Evolutionary conservation across 2,113 vertebrate species (phyloP), one percentile per base, ranked within the genome.

Genomic region (Mesocricetus auratus): DNA sequence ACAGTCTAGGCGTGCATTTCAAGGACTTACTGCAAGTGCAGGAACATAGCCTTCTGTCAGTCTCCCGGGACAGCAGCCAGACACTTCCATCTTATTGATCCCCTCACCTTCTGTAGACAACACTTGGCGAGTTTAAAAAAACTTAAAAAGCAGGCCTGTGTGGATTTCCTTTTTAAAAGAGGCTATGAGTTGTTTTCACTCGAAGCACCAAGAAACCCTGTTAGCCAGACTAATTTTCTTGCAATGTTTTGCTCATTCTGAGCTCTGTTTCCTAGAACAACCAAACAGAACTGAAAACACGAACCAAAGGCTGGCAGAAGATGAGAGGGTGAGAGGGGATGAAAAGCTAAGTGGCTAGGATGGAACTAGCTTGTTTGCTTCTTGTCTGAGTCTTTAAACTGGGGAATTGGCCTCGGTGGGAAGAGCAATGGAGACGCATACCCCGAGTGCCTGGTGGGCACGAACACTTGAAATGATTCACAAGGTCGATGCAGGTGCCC

Each of bases 401-500:
- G 47, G 50, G 9, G 50, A 53, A 12, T 12, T 53, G 50, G 50
- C 50, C 50, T 53, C 11, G 50, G 8, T 6, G 7, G 42, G 39
- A 78, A 0, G 22, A 21, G 42, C 6, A 42, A 45, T 62, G 89
- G 74, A 78, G 96, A 56, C 36, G 50, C 98, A 74, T 98, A 99
- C 99, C 99, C 12, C 98, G 98, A 86, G 99, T 99, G 98, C 99
- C 99, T 19, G 99, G 99, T 3, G 99, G 99, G 93, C 99, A 99
- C 73, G 98, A 98, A 79, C 99, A 99, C 95, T 98, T 99, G 98
- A 99, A 99, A 33, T 97, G 98, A 98, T 99, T 99, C 98, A 99
- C 98, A 10, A 99, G 99, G 98, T 99, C 99, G 83, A 99, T 98
- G 60, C 99, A 99, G 0, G 99, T 99, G 77, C 99, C 99, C 91